Evolutionary conservation across 1,140 invertebrate species (phyloP).

Genomic region (Oscheius sp.): DNA sequence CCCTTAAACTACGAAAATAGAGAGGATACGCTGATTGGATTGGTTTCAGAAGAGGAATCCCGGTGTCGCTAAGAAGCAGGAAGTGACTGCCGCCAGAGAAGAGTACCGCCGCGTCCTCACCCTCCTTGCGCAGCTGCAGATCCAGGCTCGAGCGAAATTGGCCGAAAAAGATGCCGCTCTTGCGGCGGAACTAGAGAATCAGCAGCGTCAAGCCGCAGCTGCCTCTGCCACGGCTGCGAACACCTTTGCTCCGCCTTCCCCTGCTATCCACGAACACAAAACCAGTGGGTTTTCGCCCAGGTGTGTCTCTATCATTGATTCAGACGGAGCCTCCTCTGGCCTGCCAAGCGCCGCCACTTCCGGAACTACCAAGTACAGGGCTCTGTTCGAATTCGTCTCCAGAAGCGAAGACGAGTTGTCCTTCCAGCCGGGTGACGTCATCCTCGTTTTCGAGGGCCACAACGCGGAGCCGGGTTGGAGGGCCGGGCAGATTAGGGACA

Average conservation of each 20-base stretch:
- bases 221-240: neutral
- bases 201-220: neutral
- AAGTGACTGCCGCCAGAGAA: constrained; percentile 5
- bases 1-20: too few relatives aligned
- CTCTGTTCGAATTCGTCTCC: constrained; percentile 88
- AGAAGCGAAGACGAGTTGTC: constrained; percentile 88
- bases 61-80: neutral
- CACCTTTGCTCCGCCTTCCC: too few relatives aligned
- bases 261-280: neutral
- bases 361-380: constrained; percentile 70
- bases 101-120: constrained; percentile 8
- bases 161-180: constrained; percentile 11
- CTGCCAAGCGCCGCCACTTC: neutral
- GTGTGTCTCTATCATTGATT: neutral
- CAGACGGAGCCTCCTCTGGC: neutral
- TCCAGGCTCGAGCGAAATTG: constrained; percentile 8
- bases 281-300: neutral
- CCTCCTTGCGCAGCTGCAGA: constrained; percentile 11
- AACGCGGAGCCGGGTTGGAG: constrained; percentile 94
- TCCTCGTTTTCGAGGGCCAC: constrained; percentile 79
- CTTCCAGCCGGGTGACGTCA: constrained; percentile 84
- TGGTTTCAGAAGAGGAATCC: neutral
- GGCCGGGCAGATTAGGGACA: constrained; percentile 72
- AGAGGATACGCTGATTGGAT: too few relatives aligned
- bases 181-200: neutral